Base-by-base conservation (phyloP, 2,113 vertebrate species). In the Zosterops hypoxanthus region DNA sequence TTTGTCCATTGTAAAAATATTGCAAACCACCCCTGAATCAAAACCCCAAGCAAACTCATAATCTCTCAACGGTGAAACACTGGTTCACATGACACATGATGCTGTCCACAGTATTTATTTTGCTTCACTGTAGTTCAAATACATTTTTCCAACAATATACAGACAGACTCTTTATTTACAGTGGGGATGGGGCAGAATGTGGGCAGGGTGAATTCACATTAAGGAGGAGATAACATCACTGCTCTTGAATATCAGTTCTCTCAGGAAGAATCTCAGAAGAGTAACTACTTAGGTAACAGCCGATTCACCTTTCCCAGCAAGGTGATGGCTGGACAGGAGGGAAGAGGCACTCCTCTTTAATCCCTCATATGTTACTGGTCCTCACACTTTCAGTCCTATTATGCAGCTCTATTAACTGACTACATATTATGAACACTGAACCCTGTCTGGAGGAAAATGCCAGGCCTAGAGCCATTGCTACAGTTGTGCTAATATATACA, bases 101-200 rank as follows among this genome's bases (percentile, higher is more conserved):
- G 92, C 86, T 90, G 57, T 93, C 94, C 68, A 94, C 39, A n/a
- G 56, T 83, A 72, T 98, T 98, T 98, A 98, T 98, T 98, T 97
- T 96, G 90, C 82, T 97, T 91, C 86, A 69, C 65, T 92, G 94
- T 83, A 96, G 68, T 97, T 98, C 92, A 90, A 97, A 96, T 92
- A 95, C 90, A 96, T 81, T 94, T 97, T 97, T 91, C 90, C 81
- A 95, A 97, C 93, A 90, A 96, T 71, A 92, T 92, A 93, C 91
- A 97, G 86, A 96, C 90, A 92, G 96, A 96, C 76, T 96, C 77
- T 83, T 95, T 91, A 92, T 93, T 96, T 66, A 93, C 77, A 95
- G 59, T 73, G 69, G 69, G 66, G 85, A 21, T 4, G 3, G 20
- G 6, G 29, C 28, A 31, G 3, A 28, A 20, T 50, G n/a, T 1